phyloP scores from a whole-genome alignment of 2,113 vertebrate species.

The Sapajus apella region DNA sequence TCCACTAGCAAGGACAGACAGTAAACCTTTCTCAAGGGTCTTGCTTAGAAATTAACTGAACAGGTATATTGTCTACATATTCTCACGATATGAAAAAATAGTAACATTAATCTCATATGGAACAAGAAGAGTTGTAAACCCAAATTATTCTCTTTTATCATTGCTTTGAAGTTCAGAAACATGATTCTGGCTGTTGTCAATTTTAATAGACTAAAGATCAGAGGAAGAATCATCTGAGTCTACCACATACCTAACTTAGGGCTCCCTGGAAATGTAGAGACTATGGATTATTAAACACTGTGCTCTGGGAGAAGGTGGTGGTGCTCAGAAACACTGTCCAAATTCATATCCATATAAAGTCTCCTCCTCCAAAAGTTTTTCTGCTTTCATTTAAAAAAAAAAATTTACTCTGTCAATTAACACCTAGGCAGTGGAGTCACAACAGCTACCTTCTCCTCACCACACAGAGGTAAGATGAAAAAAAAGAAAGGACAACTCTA shows the following conservation, averaged over 20 bases:
- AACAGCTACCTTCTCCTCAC: not conserved
- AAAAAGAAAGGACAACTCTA: not conserved
- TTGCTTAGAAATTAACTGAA: not conserved
- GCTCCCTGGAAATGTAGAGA: not conserved
- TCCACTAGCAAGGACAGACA: not conserved
- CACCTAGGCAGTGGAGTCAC: not conserved
- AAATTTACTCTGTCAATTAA: not conserved
- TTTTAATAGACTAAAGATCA: slow-evolving; percentile 28
- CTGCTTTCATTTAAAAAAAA: no score
- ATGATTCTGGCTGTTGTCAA: not conserved
- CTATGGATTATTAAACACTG: not conserved
- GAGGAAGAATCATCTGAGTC: not conserved
- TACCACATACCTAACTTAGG: not conserved
- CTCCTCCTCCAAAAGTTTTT: not conserved
- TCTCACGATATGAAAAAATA: not conserved
- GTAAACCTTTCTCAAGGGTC: not conserved
- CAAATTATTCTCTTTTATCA: not conserved
- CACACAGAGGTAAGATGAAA: not conserved
- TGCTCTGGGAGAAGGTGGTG: not conserved
- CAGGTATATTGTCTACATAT: not conserved
- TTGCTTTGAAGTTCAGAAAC: slow-evolving; percentile 33
- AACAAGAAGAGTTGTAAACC: not conserved
- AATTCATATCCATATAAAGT: not conserved
- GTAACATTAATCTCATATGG: not conserved
- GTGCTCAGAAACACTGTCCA: not conserved